Evolutionary conservation across 2,797 vertebrate genomes (phyloP).

Genomic region (Oreonectes daqikongensis): DNA sequence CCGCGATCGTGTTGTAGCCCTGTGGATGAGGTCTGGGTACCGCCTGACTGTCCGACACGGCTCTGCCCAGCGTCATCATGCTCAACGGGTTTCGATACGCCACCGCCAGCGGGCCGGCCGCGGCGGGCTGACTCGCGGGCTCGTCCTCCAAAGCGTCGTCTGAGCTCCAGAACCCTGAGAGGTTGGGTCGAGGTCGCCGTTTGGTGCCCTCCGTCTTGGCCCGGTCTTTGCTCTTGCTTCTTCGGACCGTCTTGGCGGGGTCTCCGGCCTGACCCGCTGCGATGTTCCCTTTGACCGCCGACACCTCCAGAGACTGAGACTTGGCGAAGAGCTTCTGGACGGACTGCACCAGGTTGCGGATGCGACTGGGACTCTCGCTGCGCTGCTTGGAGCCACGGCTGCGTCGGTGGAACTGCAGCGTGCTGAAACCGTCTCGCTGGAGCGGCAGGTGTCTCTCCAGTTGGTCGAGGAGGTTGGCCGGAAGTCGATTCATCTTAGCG

Average conservation of each 20-base stretch:
- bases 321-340: conserved; percentile 98
- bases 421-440: conserved; percentile 96
- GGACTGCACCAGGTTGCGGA: conserved; percentile 96
- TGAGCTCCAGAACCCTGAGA: conserved; percentile 95
- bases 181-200: conserved; percentile 85
- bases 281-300: conserved; percentile 79
- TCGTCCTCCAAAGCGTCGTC: conserved; percentile 90
- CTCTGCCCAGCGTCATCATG: conserved; percentile 94
- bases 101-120: conserved; percentile 72
- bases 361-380: conserved; percentile 94
- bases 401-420: conserved; percentile 91
- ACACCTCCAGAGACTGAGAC: conserved; percentile 92
- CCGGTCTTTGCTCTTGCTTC: conserved; percentile 96
- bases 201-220: conserved; percentile 90
- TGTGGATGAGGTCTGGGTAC: conserved; percentile 87
- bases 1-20: conserved; percentile 95
- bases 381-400: conserved; percentile 83
- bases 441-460: conserved; percentile 96
- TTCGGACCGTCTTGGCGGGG: conserved; percentile 78
- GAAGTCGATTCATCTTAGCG: conserved; percentile 94
- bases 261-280: conserved; percentile 81
- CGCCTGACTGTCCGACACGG: conserved; percentile 88
- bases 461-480: conserved; percentile 94
- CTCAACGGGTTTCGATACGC: conserved; percentile 89
- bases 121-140: conserved; percentile 70